These are phyloP conservation scores for Delia radicum DNA, from an alignment of 1,140 invertebrate genomes.

Conservation along the genomic window DNA sequence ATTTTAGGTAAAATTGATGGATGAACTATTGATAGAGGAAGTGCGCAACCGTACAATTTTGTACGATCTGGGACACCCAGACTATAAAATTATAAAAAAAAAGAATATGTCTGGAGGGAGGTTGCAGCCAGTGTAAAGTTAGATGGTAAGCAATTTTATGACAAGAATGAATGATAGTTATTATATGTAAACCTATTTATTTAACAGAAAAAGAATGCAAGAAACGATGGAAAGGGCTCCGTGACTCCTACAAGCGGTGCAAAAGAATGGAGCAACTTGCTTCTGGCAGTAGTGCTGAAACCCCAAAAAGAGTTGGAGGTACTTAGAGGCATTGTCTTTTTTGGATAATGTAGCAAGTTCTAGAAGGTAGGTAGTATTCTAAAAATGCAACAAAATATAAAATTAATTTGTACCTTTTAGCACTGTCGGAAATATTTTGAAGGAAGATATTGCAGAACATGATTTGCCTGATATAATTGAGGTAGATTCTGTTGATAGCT, in stretches of 20 bases:
- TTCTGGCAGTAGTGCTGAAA: neutral
- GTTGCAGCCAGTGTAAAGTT: neutral
- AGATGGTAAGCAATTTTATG: neutral
- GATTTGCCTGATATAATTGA: neutral
- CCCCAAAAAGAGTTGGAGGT: neutral
- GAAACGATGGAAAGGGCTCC: conserved; percentile 12
- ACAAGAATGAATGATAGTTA: too few relatives aligned
- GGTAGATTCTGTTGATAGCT: neutral
- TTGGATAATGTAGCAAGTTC: neutral
- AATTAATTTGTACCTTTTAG: neutral
- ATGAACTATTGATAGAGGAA: neutral
- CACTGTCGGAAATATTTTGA: neutral
- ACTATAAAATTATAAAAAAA: conserved; percentile 8
- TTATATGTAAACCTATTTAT: neutral
- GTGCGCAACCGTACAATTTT: neutral
- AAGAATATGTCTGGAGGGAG: neutral
- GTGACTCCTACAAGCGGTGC: conserved; percentile 2
- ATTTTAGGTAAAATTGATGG: too few relatives aligned
- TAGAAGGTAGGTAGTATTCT: neutral
- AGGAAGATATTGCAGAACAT: too few relatives aligned
- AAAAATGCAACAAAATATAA: neutral
- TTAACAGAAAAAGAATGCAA: conserved; percentile 3
- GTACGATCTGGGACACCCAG: neutral
- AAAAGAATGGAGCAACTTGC: neutral
- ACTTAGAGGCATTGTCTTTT: neutral